A percentile compares a stretch with the other conserved stretches of the same genome.
Evolutionary conservation across 2,113 vertebrate genomes (phyloP).

Genomic region (Coptodon bakossiorum): DNA sequence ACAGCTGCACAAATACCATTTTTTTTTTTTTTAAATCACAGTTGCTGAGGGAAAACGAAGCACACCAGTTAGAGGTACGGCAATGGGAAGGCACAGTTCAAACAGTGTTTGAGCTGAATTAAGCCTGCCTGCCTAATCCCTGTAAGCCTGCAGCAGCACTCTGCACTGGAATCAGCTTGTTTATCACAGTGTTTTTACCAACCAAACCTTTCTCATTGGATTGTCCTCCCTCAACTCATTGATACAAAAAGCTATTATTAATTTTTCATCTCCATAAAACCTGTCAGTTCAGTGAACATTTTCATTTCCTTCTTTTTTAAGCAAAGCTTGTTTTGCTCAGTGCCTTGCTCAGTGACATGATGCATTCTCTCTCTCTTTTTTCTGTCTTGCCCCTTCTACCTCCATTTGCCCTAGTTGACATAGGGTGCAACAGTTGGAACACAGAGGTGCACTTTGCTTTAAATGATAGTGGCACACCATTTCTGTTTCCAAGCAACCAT

Average conservation of each 20-base stretch:
- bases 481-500: constrained; percentile 63
- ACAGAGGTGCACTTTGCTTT: constrained; percentile 36
- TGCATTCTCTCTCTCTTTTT: not conserved
- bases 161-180: constrained; percentile 61
- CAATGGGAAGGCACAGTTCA: constrained; percentile 57
- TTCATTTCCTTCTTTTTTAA: not conserved
- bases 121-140: constrained; percentile 69
- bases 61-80: constrained; percentile 19
- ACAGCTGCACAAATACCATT: not conserved
- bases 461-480: constrained; percentile 51
- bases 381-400: not conserved
- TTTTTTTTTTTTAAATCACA: not conserved
- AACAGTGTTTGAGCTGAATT: constrained; percentile 65
- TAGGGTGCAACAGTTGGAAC: constrained; percentile 42
- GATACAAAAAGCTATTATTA: constrained; percentile 9
- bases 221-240: constrained; percentile 32
- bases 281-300: not conserved
- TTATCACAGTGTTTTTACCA: constrained; percentile 55
- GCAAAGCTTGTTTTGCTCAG: not conserved
- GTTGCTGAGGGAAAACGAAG: constrained; percentile 6
- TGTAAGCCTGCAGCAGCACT: constrained; percentile 61
- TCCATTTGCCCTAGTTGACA: constrained; percentile 6
- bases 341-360: not conserved
- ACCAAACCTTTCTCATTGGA: constrained; percentile 34
- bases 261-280: constrained; percentile 16